phyloP scores from a whole-genome alignment of 2,113 vertebrate genomes.

The Pimephales promelas region DNA sequence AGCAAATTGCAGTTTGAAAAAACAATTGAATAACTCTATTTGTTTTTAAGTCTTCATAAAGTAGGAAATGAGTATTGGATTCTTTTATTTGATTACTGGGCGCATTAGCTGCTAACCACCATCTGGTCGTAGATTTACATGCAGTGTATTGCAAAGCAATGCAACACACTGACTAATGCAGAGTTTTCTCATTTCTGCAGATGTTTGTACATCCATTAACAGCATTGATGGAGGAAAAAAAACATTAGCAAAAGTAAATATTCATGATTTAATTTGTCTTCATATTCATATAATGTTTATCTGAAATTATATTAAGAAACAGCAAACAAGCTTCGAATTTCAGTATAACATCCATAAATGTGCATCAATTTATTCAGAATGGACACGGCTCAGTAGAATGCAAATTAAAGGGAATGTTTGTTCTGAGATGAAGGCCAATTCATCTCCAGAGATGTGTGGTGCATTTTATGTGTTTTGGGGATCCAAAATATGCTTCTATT shows the following conservation, averaged over 20 bases:
- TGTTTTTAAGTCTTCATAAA: slow-evolving; percentile 34
- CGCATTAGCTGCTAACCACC: slow-evolving; percentile 26
- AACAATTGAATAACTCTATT: slow-evolving; percentile 39
- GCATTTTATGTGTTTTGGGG: slow-evolving; percentile 12
- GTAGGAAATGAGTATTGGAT: slow-evolving; percentile 41
- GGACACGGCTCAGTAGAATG: slow-evolving; percentile 29
- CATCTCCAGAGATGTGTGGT: slow-evolving; percentile 13
- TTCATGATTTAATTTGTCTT: slow-evolving; percentile 43
- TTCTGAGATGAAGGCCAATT: slow-evolving; percentile 27
- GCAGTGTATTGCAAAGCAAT: not conserved
- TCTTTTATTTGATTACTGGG: slow-evolving; percentile 38
- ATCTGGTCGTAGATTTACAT: slow-evolving; percentile 34
- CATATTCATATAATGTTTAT: slow-evolving; percentile 4
- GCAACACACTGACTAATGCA: slow-evolving; percentile 15
- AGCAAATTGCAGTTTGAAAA: slow-evolving; percentile 40
- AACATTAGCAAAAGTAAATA: slow-evolving; percentile 46
- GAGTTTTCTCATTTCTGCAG: slow-evolving; percentile 34
- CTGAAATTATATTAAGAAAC: slow-evolving; percentile 29
- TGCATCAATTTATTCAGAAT: slow-evolving; percentile 2
- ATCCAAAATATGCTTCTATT: slow-evolving; percentile 6
- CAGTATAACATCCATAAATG: slow-evolving; percentile 11
- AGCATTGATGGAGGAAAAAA: not conserved
- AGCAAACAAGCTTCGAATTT: slow-evolving; percentile 33
- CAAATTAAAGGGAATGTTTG: slow-evolving; percentile 31
- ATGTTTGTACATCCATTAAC: slow-evolving; percentile 46